Conservation (phyloP, 2,888 invertebrate genomes). For the Sympetrum striolatum region DNA sequence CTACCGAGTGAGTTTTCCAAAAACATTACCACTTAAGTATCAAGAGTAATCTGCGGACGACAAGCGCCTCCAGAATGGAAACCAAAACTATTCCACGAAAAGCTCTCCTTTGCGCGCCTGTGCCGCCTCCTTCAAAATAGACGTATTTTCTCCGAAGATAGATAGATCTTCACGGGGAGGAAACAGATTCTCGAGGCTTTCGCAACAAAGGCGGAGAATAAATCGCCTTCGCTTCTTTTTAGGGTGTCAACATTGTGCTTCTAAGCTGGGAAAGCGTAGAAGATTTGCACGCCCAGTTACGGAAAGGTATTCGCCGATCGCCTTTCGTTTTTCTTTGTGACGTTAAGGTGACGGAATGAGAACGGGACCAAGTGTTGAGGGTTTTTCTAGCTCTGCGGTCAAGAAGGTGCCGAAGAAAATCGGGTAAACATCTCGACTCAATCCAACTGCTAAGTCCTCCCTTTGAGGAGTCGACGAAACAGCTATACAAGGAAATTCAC, state of each 20-base stretch:
- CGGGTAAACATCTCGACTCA: not conserved
- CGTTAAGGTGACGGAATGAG: not conserved
- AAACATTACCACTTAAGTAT: not conserved
- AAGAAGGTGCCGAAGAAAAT: not conserved
- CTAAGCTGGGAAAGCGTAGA: not conserved
- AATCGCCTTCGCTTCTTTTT: not conserved
- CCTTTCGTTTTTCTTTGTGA: not conserved
- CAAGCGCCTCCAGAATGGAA: not conserved
- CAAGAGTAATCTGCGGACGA: not conserved
- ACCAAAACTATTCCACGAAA: not conserved
- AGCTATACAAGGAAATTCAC: no score
- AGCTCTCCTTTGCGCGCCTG: not conserved
- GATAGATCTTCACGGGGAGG: not conserved
- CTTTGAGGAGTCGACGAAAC: no score
- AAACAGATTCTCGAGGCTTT: not conserved
- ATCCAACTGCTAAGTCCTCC: no score
- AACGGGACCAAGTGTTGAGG: not conserved
- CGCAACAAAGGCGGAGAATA: not conserved
- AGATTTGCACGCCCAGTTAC: not conserved
- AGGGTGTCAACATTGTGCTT: not conserved
- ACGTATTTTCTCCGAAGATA: not conserved
- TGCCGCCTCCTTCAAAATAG: not conserved
- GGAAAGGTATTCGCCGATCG: not conserved
- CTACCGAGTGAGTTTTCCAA: not conserved
- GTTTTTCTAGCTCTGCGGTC: not conserved